Base-by-base conservation (phyloP, 1,140 invertebrate species). In the Drosophila oshimai region DNA sequence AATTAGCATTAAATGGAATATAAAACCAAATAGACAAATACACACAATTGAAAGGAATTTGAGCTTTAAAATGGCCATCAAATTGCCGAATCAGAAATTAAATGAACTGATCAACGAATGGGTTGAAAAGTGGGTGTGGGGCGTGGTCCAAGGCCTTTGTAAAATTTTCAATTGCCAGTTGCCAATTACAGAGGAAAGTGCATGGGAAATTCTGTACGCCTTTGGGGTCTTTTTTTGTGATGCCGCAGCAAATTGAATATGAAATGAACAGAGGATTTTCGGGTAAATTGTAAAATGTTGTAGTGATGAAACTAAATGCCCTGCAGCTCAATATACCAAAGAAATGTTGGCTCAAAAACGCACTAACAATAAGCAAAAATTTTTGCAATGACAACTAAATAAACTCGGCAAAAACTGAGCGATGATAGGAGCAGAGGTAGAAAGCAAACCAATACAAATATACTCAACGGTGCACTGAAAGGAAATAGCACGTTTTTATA, bases 301-400 rank as follows among this genome's bases (percentile, higher is more conserved):
- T 51, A 57, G 47, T 41, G 33, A 64, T 61, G 60, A 67, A 41
- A 72, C 54, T 64, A 34, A 76, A 53, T 36, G 26, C 29, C 64
- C 37, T 28, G 12, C 13, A 37, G 58, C 67, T 20, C 12, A 50
- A 17, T 39, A 29, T 28, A 34, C 31, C 24, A 33, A 53, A 20
- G 51, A 60, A 42, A 18, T 54, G 31, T 36, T 28, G 31, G 42
- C 15, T 50, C 22, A 15, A 45, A 37, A 62, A 74, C 57, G 41
- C 60, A 73, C 70, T 67, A 77, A 86, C 74, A 79, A 86, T 74
- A 45, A 55, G 54, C 74, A 68, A 80, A 79, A 80, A 86, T 75
- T 84, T 84, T 72, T 61, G 55, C 71, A 75, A 75, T 69, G 80
- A 80, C 76, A 84, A 84, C 80, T 84, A 84, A 84, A 80, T 87